Evolutionary conservation across 2,113 vertebrate species (phyloP), one percentile per base, ranked within the genome.

Genomic region (Cyprinodon brontotheroides): DNA sequence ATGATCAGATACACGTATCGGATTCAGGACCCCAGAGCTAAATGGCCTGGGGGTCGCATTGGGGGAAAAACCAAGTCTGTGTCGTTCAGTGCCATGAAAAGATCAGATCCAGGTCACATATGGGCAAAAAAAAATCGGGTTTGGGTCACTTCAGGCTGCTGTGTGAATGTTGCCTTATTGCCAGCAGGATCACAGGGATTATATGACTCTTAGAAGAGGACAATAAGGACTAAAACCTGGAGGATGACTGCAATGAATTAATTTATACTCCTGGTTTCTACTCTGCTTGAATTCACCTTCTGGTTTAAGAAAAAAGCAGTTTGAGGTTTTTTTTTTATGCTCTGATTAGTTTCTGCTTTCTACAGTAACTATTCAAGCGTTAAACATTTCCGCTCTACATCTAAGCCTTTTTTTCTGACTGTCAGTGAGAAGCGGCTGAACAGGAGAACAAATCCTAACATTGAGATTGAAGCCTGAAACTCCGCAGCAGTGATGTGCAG

Each of bases 401-500:
- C 37, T 38, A 14, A 64, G 17, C 48, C 12, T 62, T 3, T 79
- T 3, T 79, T 84, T 29, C 2, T 29, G 37, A 29, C 41, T 78
- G 72, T 60, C 0, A 1, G 22, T 64, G 45, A 41, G 38, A 45
- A 59, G 20, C 9, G 0, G 9, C 3, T 53, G 39, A 73, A 45
- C 45, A 77, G 36, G 72, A 36, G 60, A 86, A 77, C 68, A 84
- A 29, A 41, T 76, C 57, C 60, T 61, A 12, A 77, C 72, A 68
- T 72, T 84, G 61, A 66, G 22, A 70, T n/a, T 76, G 36, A 78
- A 72, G 66, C 73, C 65, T 85, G 79, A 85, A 83, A 77, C 79
- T 76, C 10, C 11, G 40, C 15, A 9, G 60, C 17, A 83, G 70
- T 37, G 68, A 36, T 82, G 64, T 71, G 29, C 61, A 77, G 79